phyloP scores from a whole-genome alignment of 2,113 vertebrate species.

The Hiodon alosoides region DNA sequence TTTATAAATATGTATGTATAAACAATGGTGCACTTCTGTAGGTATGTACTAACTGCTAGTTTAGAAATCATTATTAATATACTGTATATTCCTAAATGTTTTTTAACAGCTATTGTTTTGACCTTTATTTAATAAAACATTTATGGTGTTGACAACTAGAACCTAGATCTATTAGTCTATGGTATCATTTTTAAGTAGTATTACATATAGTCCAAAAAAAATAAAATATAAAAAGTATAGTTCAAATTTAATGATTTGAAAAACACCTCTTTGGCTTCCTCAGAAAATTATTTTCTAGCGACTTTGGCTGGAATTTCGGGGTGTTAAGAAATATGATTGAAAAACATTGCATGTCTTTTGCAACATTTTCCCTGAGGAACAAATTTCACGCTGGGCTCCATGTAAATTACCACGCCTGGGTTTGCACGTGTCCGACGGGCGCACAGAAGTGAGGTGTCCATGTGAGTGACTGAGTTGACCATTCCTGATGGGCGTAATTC shows the following conservation, averaged over 20 bases:
- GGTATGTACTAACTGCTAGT: no score
- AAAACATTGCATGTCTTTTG: slow-evolving; percentile 51
- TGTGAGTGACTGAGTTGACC: slow-evolving; percentile 2
- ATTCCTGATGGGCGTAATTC: background rate
- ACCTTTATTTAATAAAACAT: background rate
- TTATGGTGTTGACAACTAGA: background rate
- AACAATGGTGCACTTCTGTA: no score
- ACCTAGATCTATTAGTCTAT: background rate
- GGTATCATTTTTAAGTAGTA: background rate
- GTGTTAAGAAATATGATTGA: slow-evolving; percentile 52
- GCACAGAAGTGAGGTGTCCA: slow-evolving; percentile 23
- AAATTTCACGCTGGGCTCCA: slow-evolving; percentile 49
- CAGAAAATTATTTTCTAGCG: background rate
- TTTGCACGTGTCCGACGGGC: slow-evolving; percentile 27
- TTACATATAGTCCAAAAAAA: no score
- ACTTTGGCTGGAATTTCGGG: slow-evolving; percentile 19
- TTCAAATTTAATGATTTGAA: background rate
- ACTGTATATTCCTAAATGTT: background rate
- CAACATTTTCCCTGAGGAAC: slow-evolving; percentile 52
- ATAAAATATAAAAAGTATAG: background rate
- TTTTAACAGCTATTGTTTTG: background rate
- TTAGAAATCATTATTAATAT: no score
- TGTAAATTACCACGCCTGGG: slow-evolving; percentile 17
- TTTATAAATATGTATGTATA: no score
- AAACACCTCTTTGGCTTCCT: background rate